Base-by-base conservation (phyloP, 1,140 invertebrate species). In the Macrocentrus cingulum region DNA sequence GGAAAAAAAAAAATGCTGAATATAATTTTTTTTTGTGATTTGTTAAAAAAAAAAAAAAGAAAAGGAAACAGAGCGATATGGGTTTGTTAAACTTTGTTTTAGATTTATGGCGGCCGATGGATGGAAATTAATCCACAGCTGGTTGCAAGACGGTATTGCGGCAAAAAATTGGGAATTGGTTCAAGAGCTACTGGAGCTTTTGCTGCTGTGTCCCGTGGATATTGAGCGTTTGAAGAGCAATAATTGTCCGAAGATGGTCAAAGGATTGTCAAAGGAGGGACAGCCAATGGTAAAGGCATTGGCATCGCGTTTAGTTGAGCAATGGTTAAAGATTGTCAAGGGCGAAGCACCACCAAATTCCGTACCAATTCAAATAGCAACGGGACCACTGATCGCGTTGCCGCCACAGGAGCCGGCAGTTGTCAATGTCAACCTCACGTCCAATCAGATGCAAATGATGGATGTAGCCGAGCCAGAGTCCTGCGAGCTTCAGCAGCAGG, bases 101-200 rank as follows among this genome's bases (percentile, higher is more conserved):
- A 90, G 87, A 70, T 96, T 96, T 76, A 92, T 97, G 87, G 84
- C 85, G 44, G 88, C 87, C 55, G 93, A 91, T 63, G 95, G 94
- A 22, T 98, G 95, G 95, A 85, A 88, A 61, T 83, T 95, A 41
- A 85, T 94, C 22, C 90, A 94, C 64, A 85, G 83, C 36, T 98
- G 95, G 95, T 77, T 97, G 5, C 88, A 89, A 41, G 92, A 95
- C 75, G 90, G 88, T 23, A 90, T 93, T 19, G 78, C 86, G 2
- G 84, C 85, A 1, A 88, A 90, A 75, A 96, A 97, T 80, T 90
- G 88, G 84, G 85, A 91, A 16, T 80, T 97, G 15, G 87, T 96
- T 9, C 82, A 86, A 68, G 94, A 97, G 76, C 82, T 97, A 18
- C 78, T 97, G 23, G 89, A 90, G 69, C 81, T 97, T 2, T 82